Conservation (phyloP, 2,113 vertebrate genomes). For the Petaurus breviceps region DNA sequence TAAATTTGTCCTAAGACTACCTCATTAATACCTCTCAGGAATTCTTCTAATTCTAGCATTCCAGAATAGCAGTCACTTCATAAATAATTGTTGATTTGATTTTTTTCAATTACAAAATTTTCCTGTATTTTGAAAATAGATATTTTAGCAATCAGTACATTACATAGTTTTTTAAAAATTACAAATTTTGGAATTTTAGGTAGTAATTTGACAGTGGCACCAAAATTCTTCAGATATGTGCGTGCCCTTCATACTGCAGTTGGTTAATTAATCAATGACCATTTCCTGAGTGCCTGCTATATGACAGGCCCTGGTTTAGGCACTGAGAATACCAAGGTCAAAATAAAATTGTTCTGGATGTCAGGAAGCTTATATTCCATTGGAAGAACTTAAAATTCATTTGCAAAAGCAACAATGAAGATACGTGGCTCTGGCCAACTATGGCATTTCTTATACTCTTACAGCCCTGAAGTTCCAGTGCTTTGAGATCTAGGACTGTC, state of each 20-base stretch:
- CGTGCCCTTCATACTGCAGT: neutral
- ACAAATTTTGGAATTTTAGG: neutral
- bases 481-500: neutral
- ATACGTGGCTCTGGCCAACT: neutral
- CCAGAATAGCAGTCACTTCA: neutral
- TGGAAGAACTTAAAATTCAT: neutral
- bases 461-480: neutral
- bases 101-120: constrained; percentile 41
- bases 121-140: constrained; percentile 50
- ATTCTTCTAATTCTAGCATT: neutral
- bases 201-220: neutral
- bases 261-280: neutral
- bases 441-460: neutral
- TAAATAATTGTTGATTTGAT: constrained; percentile 8
- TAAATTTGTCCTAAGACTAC: neutral
- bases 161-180: constrained; percentile 38
- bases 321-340: neutral
- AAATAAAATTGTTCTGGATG: neutral
- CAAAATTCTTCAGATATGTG: neutral
- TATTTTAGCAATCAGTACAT: constrained; percentile 18
- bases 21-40: neutral
- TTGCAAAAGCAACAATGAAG: neutral
- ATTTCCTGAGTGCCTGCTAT: neutral
- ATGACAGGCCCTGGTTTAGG: neutral
- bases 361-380: neutral